Percentiles rank a stretch among this genome's conserved stretches.
Conservation (phyloP, 2,888 invertebrate genomes). For the Phytoseiulus persimilis region DNA sequence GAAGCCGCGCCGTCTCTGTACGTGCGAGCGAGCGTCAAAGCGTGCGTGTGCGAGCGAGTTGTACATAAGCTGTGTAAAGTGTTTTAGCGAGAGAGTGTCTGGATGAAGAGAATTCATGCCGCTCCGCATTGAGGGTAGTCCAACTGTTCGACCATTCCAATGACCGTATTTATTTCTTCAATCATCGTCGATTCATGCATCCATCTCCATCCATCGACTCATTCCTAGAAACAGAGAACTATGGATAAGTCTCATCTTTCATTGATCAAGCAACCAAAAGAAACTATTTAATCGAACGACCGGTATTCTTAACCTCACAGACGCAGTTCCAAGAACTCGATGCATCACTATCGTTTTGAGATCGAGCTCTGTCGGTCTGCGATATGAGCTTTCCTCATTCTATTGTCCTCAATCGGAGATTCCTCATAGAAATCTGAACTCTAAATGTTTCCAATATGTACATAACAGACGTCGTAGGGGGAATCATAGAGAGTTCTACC, state of each 20-base stretch:
- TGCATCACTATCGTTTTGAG: neutral
- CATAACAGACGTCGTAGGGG: neutral
- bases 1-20: too few species aligned
- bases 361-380: too few species aligned
- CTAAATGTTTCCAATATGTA: too few species aligned
- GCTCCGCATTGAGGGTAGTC: neutral
- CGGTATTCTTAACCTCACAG: neutral
- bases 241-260: neutral
- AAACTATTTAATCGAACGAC: neutral
- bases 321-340: neutral
- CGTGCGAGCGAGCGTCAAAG: neutral
- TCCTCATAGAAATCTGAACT: too few species aligned
- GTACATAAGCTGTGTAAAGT: neutral
- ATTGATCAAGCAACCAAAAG: neutral
- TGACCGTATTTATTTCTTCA: neutral
- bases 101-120: neutral
- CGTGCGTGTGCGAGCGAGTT: neutral
- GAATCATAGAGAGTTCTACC: neutral
- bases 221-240: neutral
- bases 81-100: neutral
- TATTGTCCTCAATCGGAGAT: neutral
- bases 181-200: neutral
- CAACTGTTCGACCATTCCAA: neutral
- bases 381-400: neutral
- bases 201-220: neutral